Percentiles rank a stretch among this genome's conserved stretches.
Conservation (phyloP, 2,113 vertebrate species). For the Hylia prasina region DNA sequence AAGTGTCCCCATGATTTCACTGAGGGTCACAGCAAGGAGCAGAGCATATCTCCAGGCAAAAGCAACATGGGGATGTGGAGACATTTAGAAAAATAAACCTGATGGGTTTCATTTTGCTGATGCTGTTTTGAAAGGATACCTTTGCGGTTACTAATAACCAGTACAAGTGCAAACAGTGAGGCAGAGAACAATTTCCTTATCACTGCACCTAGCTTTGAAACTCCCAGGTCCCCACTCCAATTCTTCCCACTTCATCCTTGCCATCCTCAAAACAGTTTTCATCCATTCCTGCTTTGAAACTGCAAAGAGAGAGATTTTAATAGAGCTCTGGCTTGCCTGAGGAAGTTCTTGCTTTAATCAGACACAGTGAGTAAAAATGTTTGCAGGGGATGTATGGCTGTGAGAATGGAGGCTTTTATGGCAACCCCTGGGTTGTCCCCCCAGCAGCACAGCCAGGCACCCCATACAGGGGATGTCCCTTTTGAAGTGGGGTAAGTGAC, state of each 20-base stretch:
- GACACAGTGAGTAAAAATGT: neutral
- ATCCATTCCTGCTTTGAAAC: neutral
- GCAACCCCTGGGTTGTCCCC: accelerated
- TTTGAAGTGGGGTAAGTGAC: neutral
- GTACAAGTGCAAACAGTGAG: neutral
- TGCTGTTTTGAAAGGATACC: neutral
- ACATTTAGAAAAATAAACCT: neutral
- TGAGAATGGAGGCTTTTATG: neutral
- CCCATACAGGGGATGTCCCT: neutral
- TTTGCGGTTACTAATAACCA: neutral
- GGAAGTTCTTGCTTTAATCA: neutral
- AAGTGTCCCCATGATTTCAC: neutral
- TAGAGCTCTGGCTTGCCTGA: neutral
- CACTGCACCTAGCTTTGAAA: neutral
- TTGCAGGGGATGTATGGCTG: neutral
- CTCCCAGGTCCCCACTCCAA: neutral
- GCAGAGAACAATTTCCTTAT: neutral
- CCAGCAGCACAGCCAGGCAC: neutral
- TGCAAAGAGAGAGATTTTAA: neutral
- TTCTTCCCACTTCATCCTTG: neutral
- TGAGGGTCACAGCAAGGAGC: neutral
- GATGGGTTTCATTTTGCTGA: neutral
- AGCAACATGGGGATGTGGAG: neutral
- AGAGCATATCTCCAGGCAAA: neutral
- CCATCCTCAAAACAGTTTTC: neutral